Conservation (phyloP, 2,888 invertebrate species). For the Andrena dorsata region DNA sequence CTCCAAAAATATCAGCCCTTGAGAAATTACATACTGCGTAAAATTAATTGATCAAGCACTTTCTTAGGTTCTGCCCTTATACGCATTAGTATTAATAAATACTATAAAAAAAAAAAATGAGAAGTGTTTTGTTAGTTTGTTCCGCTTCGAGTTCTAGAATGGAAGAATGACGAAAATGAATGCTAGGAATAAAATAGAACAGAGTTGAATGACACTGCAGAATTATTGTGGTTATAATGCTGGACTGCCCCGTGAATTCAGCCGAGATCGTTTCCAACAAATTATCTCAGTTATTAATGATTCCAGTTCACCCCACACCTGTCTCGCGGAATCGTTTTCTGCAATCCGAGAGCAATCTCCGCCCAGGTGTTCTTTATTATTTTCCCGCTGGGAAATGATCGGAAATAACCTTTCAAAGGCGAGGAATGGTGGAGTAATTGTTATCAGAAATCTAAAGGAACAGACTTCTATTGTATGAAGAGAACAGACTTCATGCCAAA, state of each 20-base stretch:
- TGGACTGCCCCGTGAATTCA: conserved; percentile 41
- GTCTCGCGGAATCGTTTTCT: conserved; percentile 64
- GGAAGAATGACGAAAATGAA: background rate
- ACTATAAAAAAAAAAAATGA: too few relatives aligned
- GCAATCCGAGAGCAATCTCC: conserved; percentile 52
- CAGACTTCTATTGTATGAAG: conserved; percentile 7
- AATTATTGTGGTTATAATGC: conserved; percentile 60
- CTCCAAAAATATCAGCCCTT: background rate
- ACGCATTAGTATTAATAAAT: too few relatives aligned
- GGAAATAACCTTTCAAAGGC: conserved; percentile 24
- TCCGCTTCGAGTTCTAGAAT: background rate
- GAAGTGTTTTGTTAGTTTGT: too few relatives aligned
- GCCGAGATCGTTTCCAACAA: conserved; percentile 67
- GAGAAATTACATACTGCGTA: too few relatives aligned
- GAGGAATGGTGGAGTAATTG: conserved; percentile 36
- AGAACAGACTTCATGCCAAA: background rate
- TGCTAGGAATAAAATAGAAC: conserved; percentile 14
- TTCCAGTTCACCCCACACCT: conserved; percentile 59
- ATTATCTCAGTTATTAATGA: conserved; percentile 76
- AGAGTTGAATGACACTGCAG: conserved; percentile 69
- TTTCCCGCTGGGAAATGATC: conserved; percentile 44
- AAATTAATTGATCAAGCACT: too few relatives aligned
- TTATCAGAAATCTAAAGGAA: conserved; percentile 39
- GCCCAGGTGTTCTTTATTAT: conserved; percentile 48
- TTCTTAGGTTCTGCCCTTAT: too few relatives aligned